Conservation (phyloP, 2,113 vertebrate genomes). For the Rhinolophus sinicus region DNA sequence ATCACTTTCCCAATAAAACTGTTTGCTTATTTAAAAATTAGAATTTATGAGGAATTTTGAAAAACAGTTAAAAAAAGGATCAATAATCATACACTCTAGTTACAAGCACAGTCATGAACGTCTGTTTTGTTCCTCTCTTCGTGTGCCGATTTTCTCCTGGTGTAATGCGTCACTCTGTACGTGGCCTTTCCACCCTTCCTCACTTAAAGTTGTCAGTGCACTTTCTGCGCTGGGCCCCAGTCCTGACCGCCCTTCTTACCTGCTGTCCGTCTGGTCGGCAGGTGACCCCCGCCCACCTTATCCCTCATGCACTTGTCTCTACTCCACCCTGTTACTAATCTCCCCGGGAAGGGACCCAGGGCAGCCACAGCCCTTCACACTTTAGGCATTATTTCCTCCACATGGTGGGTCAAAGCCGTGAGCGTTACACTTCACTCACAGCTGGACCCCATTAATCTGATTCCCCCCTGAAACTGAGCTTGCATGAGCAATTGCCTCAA, state of each 20-base stretch:
- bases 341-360: not conserved
- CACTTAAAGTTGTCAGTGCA: not conserved
- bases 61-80: not conserved
- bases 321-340: fast-evolving
- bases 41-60: not conserved
- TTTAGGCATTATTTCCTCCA: not conserved
- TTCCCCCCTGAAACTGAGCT: fast-evolving
- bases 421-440: not conserved
- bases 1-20: not conserved
- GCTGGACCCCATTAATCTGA: not conserved
- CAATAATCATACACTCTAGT: not conserved
- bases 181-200: not conserved
- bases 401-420: not conserved
- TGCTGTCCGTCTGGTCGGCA: too few relatives aligned
- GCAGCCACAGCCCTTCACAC: not conserved
- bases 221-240: not conserved
- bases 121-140: not conserved
- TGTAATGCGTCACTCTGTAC: fast-evolving
- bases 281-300: fast-evolving
- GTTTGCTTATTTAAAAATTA: not conserved
- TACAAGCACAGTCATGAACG: fast-evolving
- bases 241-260: not conserved
- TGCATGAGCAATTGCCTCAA: fast-evolving
- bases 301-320: fast-evolving
- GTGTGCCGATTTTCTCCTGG: not conserved